Base-by-base conservation (phyloP, 2,888 invertebrate genomes). In the Sinelater perroti region DNA sequence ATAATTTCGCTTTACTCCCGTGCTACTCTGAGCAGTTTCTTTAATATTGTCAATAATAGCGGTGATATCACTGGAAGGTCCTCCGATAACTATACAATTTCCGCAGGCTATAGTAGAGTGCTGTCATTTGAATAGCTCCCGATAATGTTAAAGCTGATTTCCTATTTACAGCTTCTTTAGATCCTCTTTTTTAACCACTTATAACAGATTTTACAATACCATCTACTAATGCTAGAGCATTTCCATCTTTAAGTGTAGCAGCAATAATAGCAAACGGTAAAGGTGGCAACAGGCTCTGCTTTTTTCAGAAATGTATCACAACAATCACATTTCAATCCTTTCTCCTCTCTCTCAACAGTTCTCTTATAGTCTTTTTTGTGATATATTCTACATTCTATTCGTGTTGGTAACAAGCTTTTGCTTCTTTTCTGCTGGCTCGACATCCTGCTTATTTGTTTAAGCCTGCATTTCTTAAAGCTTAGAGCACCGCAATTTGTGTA, bases 401-500 rank as follows among this genome's bases (percentile, higher is more conserved):
- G 78, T 69, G 46, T 68, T 72, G 26, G 75, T 72, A 55, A 77
- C 76, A 36, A 79, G 21, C 70, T 80, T 80, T 46, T 63, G 69
- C 68, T 80, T 81, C 79, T 61, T 53, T 11, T 47, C 38, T 33
- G 20, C 21, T 44, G 59, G 35, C 63, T 64, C 24, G 7, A 26
- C 14, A 13, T 40, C 26, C 26, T 40, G 17, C 10, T 14, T 14
- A 1, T 11, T 8, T 20, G 21, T 40, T 7, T 40, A 21, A 1
- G 21, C 14, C 51, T 73, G 70, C 64, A 67, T 68, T 63, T 72
- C 75, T 91, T 92, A 76, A 95, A 95, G 79, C 95, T 95, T 56
- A 98, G 81, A 28, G 89, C 87, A 7, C 97, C 97, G 61, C 90
- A 88, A 81, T 98, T 98, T 67, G 98, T 95, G 79, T 98, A 98